Base-by-base conservation (phyloP, 2,797 vertebrate species). In the Ispidina picta region DNA sequence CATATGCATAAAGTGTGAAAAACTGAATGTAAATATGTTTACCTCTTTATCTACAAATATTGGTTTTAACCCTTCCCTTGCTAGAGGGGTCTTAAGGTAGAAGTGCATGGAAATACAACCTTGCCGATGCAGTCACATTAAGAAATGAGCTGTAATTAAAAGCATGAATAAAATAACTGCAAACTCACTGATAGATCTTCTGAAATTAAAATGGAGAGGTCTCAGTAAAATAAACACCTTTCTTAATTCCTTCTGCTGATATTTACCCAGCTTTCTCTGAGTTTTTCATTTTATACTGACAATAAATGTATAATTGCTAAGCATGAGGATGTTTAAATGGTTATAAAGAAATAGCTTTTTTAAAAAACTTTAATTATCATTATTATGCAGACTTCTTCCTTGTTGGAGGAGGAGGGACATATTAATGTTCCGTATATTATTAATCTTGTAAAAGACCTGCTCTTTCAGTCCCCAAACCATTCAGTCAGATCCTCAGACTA, bases 1-100 rank as follows among this genome's bases (percentile, higher is more conserved):
- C 98, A 98, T 98, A 98, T 98, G 98, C 98, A 98, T 97, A 98
- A 98, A 97, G 98, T 98, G 98, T 98, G 98, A 98, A 98, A 97
- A 97, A 96, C 97, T 97, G 96, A 97, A 97, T 98, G 97, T 98
- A 97, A 98, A 98, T 97, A 97, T 97, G 98, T 98, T 98, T 98
- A 97, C 97, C 97, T 98, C 97, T 98, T 98, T 97, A 98, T 98
- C 96, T 97, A 96, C 95, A 98, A 97, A 97, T 96, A 97, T 97
- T 98, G 94, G 95, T 95, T 97, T 98, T 98, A 98, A 98, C 98
- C 95, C 86, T 72, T 79, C 86, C 78, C 43, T 74, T 82, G 46
- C 96, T 85, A 72, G 83, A 79, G 69, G 46, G 22, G 9, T 73
- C 64, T 81, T 71, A 20, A 75, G n/a, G 31, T 29, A 18, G 56